Percentiles rank a stretch among this genome's conserved stretches.
These are phyloP conservation scores for Zoanthus gigantus DNA, from an alignment of 92 coral and sea anemone genomes.

Conservation along the genomic window DNA sequence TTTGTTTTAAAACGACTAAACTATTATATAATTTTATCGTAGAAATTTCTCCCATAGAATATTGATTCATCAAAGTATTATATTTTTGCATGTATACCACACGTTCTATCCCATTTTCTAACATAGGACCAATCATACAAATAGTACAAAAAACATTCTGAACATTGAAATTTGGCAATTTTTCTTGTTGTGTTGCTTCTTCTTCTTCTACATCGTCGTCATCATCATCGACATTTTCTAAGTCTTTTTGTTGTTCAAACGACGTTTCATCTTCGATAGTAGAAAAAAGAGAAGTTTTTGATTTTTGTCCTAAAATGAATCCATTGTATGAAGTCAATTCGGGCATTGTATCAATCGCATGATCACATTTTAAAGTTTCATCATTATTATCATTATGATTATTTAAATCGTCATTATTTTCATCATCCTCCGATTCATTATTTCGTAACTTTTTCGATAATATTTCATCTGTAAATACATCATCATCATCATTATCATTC, in stretches of 20 bases:
- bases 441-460: too few relatives aligned
- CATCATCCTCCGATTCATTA: neutral
- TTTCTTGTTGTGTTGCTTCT: neutral
- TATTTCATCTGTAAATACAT: too few relatives aligned
- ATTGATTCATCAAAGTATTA: neutral
- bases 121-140: neutral
- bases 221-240: too few relatives aligned
- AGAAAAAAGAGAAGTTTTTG: neutral
- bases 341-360: neutral
- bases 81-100: neutral
- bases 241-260: neutral
- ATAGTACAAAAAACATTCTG: neutral
- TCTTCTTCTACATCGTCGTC: too few relatives aligned
- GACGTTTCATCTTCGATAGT: neutral
- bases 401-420: neutral
- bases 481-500: too few relatives aligned
- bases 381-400: too few relatives aligned
- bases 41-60: neutral
- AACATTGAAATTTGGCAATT: too few relatives aligned
- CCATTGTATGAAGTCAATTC: neutral
- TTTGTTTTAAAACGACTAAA: neutral
- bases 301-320: neutral
- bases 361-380: too few relatives aligned
- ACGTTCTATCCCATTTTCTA: neutral
- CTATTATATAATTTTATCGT: too few relatives aligned